Evolutionary conservation across 2,797 vertebrate genomes (phyloP), one percentile per base, ranked within the genome.

Genomic region (Pteropus rufus): DNA sequence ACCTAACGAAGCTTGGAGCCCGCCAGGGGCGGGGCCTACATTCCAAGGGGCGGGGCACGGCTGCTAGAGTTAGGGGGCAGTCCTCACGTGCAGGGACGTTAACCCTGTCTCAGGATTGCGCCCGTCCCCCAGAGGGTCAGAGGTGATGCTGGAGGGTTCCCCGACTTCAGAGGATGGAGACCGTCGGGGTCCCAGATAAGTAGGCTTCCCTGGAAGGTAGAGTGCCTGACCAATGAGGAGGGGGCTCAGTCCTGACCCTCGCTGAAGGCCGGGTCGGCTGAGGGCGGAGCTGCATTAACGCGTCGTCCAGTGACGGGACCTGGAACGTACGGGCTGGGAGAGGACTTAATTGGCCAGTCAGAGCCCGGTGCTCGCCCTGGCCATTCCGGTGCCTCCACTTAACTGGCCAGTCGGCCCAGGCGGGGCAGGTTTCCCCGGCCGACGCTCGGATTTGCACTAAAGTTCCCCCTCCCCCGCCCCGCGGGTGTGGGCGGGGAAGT

Each of bases 361-460:
- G 80, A 49, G 12, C 67, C 52, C 7, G 49, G 36, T 31, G 31
- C 44, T 93, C 5, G 2, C 36, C 95, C 90, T 12, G 26, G 58
- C 81, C 82, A 70, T 73, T 79, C 75, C 26, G 36, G 93, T 93
- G 94, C 96, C 97, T 96, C 89, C 72, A 54, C 44, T 84, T 62
- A 87, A 69, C 39, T 58, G 96, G 96, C 95, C 93, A 92, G 62
- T 88, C 77, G 79, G 64, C 81, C 85, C 58, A 2, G 56, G 46
- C 93, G 93, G 95, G 96, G 95, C 92, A 60, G 96, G 97, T 83
- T 90, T 72, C 95, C 85, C 85, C 0, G 23, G 75, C 69, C 8
- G 2, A 58, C 49, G 24, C 60, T 77, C n/a, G 16, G 77, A 96
- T 96, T 97, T 98, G 97, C 97, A 98, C 97, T 98, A 97, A 54